phyloP scores from a whole-genome alignment of 2,888 invertebrate genomes.

The Ferdinandea cuprea region DNA sequence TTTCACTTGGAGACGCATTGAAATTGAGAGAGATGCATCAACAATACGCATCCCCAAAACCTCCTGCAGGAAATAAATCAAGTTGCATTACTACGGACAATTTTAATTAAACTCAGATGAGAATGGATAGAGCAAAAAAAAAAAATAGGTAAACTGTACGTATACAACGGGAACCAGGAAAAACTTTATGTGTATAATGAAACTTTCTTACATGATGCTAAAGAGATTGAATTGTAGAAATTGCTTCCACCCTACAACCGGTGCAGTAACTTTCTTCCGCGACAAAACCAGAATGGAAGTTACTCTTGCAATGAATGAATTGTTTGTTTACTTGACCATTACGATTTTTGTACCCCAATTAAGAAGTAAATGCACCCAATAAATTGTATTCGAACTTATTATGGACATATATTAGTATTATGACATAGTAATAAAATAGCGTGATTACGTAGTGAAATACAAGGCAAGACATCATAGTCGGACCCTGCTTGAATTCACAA shows the following conservation, averaged over 20 bases:
- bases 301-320: background rate
- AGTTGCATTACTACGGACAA: slow-evolving; percentile 54
- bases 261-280: slow-evolving; percentile 64
- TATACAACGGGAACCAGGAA: slow-evolving; percentile 53
- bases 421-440: too few species aligned
- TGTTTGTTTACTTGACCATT: background rate
- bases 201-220: slow-evolving; percentile 34
- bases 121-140: background rate
- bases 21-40: slow-evolving; percentile 62
- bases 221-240: slow-evolving; percentile 41
- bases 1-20: slow-evolving; percentile 67
- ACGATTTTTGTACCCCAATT: too few species aligned
- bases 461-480: too few species aligned
- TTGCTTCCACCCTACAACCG: slow-evolving; percentile 42
- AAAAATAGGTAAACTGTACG: background rate
- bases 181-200: slow-evolving; percentile 52
- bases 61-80: slow-evolving; percentile 58
- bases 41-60: slow-evolving; percentile 54
- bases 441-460: too few species aligned
- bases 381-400: too few species aligned
- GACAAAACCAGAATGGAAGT: slow-evolving; percentile 57
- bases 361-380: too few species aligned
- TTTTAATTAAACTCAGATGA: slow-evolving; percentile 36
- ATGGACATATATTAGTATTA: too few species aligned
- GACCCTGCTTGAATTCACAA: too few species aligned